Conservation (phyloP, 2,797 vertebrate species). For the Sphaeramia orbicularis region DNA sequence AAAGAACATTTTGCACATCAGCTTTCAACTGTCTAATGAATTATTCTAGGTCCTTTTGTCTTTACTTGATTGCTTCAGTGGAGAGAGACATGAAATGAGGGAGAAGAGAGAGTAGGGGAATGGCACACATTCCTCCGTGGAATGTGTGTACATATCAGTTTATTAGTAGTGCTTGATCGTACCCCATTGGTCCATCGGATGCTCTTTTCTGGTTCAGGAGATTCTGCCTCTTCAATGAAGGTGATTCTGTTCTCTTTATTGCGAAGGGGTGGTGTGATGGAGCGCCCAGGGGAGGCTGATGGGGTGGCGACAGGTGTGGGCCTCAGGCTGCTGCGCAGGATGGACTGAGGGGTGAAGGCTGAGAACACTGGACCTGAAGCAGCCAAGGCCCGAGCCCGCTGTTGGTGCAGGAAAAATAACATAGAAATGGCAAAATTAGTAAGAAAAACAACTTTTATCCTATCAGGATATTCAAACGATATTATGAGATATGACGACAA, state of each 20-base stretch:
- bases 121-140: too few relatives aligned
- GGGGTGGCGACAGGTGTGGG: conserved; percentile 92
- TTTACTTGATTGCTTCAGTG: too few relatives aligned
- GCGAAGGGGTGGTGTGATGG: conserved; percentile 89
- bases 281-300: conserved; percentile 91
- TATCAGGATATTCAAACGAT: too few relatives aligned
- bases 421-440: not conserved
- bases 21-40: too few relatives aligned
- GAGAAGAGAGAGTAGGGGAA: too few relatives aligned
- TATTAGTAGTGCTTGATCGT: conserved; percentile 48
- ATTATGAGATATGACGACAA: too few relatives aligned
- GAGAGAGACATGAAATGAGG: too few relatives aligned
- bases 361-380: conserved; percentile 88
- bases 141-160: too few relatives aligned
- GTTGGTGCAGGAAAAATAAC: conserved; percentile 6
- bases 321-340: conserved; percentile 92
- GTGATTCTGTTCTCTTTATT: conserved; percentile 93
- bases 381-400: conserved; percentile 93
- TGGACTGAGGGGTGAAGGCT: conserved; percentile 93
- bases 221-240: conserved; percentile 86
- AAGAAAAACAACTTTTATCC: not conserved
- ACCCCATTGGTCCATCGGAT: conserved; percentile 87
- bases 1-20: too few relatives aligned
- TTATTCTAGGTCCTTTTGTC: too few relatives aligned
- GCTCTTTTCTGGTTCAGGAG: conserved; percentile 69